phyloP scores from a whole-genome alignment of 2,888 invertebrate species.

The Macrostomum cliftonense region DNA sequence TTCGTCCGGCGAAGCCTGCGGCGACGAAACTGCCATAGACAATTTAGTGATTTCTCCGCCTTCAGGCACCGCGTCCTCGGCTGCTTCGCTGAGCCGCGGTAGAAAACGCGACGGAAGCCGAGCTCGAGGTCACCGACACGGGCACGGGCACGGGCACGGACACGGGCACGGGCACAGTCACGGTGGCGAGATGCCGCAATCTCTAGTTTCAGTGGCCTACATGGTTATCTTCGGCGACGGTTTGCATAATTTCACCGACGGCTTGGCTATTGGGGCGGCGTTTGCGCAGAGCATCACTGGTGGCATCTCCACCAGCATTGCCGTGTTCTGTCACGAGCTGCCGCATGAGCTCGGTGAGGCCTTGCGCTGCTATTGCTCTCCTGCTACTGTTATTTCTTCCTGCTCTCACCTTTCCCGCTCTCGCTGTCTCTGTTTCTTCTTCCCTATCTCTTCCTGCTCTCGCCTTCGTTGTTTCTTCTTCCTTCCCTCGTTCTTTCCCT shows the following conservation, averaged over 20 bases:
- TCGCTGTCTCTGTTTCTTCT: too few relatives aligned
- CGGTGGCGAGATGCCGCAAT: conserved; percentile 39
- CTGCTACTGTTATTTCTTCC: too few relatives aligned
- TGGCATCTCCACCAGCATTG: conserved; percentile 12
- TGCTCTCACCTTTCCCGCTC: too few relatives aligned
- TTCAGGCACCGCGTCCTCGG: not conserved
- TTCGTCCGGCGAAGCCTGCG: too few relatives aligned
- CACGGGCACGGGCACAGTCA: conserved; percentile 13
- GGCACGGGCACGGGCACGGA: conserved; percentile 5
- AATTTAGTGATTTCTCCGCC: too few relatives aligned
- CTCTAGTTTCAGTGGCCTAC: conserved; percentile 72
- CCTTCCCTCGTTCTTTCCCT: too few relatives aligned
- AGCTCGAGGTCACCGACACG: conserved; percentile 7
- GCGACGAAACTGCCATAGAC: too few relatives aligned
- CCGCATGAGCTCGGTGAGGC: conserved; percentile 12
- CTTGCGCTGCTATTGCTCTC: too few relatives aligned
- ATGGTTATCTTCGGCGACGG: conserved; percentile 92
- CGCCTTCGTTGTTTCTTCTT: too few relatives aligned
- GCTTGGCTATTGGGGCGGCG: conserved; percentile 56
- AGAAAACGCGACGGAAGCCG: too few relatives aligned
- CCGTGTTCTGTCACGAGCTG: conserved; percentile 12
- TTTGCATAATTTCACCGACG: conserved; percentile 80
- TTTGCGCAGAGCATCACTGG: conserved; percentile 10
- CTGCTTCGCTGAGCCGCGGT: too few relatives aligned
- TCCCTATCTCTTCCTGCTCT: too few relatives aligned